phyloP scores from a whole-genome alignment of 1,140 invertebrate genomes.

The Scaptomyza montana region DNA sequence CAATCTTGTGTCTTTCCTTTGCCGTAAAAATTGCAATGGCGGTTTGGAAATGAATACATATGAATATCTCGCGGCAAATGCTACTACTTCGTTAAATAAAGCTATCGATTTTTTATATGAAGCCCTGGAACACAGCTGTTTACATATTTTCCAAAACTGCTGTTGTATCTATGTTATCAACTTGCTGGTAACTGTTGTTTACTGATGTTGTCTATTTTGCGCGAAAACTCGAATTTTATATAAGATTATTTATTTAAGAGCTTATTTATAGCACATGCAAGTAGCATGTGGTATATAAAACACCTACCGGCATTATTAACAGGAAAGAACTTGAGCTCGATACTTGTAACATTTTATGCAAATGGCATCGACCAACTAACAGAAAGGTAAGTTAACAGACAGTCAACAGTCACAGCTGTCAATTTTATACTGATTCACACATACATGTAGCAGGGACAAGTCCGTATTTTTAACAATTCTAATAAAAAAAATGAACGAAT shows the following conservation, averaged over 20 bases:
- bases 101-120: not conserved
- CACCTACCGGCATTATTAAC: not conserved
- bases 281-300: too few relatives aligned
- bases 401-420: conserved; percentile 28
- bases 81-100: not conserved
- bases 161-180: not conserved
- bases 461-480: conserved; percentile 31
- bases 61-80: conserved; percentile 46
- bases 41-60: conserved; percentile 49
- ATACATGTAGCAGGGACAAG: conserved; percentile 44
- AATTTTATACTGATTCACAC: conserved; percentile 33
- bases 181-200: not conserved
- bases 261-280: too few relatives aligned
- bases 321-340: not conserved
- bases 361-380: not conserved
- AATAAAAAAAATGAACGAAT: conserved; percentile 32
- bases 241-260: not conserved
- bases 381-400: conserved; percentile 3
- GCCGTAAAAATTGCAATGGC: conserved; percentile 53
- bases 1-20: conserved; percentile 1
- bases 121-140: conserved; percentile 56
- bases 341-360: conserved; percentile 7
- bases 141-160: not conserved
- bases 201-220: not conserved
- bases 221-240: not conserved